Evolutionary conservation across 92 coral and sea anemone genomes (phyloP).

Genomic region (Zoanthus gigantus): DNA sequence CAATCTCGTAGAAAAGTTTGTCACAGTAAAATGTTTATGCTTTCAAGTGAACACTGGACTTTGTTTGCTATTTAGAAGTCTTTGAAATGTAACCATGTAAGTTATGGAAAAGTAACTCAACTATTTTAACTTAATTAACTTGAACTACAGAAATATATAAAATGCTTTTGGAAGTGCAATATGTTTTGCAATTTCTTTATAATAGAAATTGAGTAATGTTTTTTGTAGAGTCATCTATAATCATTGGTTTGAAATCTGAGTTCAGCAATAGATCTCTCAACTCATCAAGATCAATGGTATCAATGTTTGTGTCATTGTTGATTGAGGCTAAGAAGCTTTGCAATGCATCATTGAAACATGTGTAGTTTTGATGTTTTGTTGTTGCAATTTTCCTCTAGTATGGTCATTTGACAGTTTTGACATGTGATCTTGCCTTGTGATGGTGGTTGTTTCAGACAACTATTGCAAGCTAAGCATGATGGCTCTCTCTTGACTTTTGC

Average conservation of each 20-base stretch:
- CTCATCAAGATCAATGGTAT: background rate
- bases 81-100: too few relatives aligned
- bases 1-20: too few relatives aligned
- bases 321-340: background rate
- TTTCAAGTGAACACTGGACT: too few relatives aligned
- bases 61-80: too few relatives aligned
- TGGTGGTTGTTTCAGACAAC: background rate
- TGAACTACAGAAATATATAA: too few relatives aligned
- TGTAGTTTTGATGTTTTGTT: background rate
- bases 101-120: too few relatives aligned
- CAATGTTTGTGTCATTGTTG: background rate
- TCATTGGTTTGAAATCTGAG: background rate
- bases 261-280: background rate
- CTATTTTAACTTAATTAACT: too few relatives aligned
- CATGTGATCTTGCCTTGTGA: background rate
- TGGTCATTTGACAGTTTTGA: background rate
- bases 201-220: background rate
- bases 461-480: constrained; percentile 70
- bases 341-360: background rate
- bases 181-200: background rate
- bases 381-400: background rate
- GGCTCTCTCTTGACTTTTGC: constrained; percentile 64
- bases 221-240: background rate
- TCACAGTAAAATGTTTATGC: too few relatives aligned
- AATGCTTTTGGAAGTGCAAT: too few relatives aligned